These are phyloP conservation scores for Dryomyza anilis DNA, from an alignment of 2,888 invertebrate species.

Conservation along the genomic window DNA sequence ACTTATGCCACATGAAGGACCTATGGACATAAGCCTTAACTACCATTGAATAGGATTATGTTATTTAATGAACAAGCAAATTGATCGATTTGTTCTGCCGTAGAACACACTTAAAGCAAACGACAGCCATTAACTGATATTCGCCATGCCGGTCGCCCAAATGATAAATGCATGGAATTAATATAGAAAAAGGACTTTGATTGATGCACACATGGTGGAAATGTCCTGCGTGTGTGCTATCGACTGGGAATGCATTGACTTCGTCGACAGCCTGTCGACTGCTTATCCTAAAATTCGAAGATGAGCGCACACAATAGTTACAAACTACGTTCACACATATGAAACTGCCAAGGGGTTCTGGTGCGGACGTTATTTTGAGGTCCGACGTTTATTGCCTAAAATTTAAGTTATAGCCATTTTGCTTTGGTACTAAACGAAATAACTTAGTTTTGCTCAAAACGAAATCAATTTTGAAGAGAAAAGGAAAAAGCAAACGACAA, in stretches of 20 bases:
- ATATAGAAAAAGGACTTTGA: neutral
- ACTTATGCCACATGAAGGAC: neutral
- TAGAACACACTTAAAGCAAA: neutral
- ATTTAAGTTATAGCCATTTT: too few relatives aligned
- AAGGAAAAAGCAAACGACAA: too few relatives aligned
- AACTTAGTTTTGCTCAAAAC: too few relatives aligned
- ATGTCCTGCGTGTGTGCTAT: neutral
- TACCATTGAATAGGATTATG: too few relatives aligned
- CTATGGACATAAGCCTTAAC: neutral
- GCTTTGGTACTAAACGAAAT: too few relatives aligned
- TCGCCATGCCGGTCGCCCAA: neutral
- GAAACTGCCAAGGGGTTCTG: neutral
- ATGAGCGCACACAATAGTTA: too few relatives aligned
- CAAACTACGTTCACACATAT: neutral
- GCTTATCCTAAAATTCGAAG: too few relatives aligned
- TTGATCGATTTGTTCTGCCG: neutral
- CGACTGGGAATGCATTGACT: neutral
- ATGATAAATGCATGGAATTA: constrained; percentile 3
- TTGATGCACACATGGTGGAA: neutral
- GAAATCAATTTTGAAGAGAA: too few relatives aligned
- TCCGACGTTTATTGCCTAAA: too few relatives aligned
- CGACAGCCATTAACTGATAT: neutral
- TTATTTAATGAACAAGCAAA: neutral
- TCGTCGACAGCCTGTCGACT: too few relatives aligned
- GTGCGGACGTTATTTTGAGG: neutral